A percentile compares a stretch with the other conserved stretches of the same genome.
phyloP scores from a whole-genome alignment of 1,140 invertebrate genomes.

The Drosophila albomicans region DNA sequence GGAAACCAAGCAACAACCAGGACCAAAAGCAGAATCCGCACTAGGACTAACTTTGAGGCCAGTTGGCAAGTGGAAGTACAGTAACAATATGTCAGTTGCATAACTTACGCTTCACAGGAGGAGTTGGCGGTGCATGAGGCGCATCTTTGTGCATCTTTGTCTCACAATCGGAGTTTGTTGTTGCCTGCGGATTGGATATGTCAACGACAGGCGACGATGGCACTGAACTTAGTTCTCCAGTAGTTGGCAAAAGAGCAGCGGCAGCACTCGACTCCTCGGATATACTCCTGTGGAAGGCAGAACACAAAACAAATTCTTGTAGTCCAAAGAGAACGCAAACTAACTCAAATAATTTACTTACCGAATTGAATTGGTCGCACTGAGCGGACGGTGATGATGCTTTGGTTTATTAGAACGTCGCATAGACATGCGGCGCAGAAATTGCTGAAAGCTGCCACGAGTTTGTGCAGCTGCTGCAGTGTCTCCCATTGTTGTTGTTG shows the following conservation, averaged over 20 bases:
- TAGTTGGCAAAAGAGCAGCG: conserved; percentile 50
- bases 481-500: not conserved
- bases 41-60: conserved; percentile 34
- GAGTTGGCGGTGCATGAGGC: not conserved
- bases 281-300: conserved; percentile 63
- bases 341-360: conserved; percentile 48
- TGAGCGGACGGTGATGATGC: conserved; percentile 68
- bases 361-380: conserved; percentile 75
- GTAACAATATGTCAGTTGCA: conserved; percentile 50
- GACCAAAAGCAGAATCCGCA: no score
- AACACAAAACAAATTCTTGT: not conserved
- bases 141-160: conserved; percentile 15
- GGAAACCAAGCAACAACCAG: not conserved
- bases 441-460: conserved; percentile 79
- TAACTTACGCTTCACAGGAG: conserved; percentile 55
- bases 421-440: conserved; percentile 82
- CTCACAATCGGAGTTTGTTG: conserved; percentile 17
- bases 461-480: conserved; percentile 7
- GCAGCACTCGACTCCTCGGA: conserved; percentile 70
- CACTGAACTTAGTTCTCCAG: conserved; percentile 50
- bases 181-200: conserved; percentile 37
- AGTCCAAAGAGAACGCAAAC: not conserved
- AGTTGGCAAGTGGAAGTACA: conserved; percentile 39
- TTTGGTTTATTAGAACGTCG: conserved; percentile 75
- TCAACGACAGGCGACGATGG: conserved; percentile 42